Percentiles rank a stretch among this genome's conserved stretches.
Conservation (phyloP, 2,113 vertebrate genomes). For the Chunga burmeisteri region DNA sequence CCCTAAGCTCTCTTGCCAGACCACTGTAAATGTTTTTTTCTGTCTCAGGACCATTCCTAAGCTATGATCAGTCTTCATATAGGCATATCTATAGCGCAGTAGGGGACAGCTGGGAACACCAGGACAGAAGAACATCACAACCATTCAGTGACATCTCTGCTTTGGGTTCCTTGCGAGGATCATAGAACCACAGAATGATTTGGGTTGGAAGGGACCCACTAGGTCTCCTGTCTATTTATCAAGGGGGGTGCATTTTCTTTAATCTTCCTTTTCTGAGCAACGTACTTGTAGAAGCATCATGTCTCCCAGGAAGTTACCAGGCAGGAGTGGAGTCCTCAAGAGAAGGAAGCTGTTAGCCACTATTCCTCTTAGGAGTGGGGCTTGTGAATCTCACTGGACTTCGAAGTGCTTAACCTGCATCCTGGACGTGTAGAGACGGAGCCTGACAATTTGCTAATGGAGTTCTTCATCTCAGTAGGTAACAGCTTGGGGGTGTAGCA, state of each 20-base stretch:
- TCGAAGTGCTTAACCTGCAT: not conserved
- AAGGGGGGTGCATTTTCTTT: not conserved
- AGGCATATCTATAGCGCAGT: too few relatives aligned
- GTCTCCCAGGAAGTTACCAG: not conserved
- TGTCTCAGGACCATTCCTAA: not conserved
- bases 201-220: not conserved
- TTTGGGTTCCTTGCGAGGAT: not conserved
- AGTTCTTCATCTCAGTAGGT: not conserved
- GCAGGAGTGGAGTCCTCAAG: not conserved
- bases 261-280: not conserved
- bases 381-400: not conserved
- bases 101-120: not conserved
- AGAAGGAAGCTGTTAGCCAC: not conserved
- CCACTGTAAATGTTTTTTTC: not conserved
- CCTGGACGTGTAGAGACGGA: not conserved
- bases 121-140: not conserved
- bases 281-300: accelerated
- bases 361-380: not conserved
- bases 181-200: not conserved
- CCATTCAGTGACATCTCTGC: not conserved
- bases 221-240: not conserved
- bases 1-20: not conserved
- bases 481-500: not conserved
- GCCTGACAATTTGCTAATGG: not conserved
- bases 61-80: accelerated